These are phyloP conservation scores for Pemphigus obesinymphae DNA, from an alignment of 1,140 invertebrate genomes.

Conservation along the genomic window DNA sequence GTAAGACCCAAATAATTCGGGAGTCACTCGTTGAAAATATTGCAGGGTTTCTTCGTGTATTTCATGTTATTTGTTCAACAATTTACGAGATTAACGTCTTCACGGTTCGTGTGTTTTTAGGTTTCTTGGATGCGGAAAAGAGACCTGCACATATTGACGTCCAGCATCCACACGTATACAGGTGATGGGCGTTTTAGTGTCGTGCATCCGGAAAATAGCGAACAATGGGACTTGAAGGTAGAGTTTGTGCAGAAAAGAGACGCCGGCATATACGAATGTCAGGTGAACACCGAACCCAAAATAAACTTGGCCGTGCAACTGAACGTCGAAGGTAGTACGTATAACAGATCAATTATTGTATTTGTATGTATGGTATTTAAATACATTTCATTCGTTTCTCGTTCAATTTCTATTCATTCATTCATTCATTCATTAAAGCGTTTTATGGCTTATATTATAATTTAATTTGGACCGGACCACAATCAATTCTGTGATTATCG, in stretches of 20 bases:
- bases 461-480: too few relatives aligned
- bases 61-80: background rate
- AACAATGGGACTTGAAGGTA: constrained; percentile 87
- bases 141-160: constrained; percentile 83
- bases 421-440: too few relatives aligned
- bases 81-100: background rate
- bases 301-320: constrained; percentile 51
- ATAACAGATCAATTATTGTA: constrained; percentile 14
- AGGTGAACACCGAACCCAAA: constrained; percentile 56
- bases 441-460: too few relatives aligned
- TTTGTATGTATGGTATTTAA: background rate
- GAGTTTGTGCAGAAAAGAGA: constrained; percentile 80
- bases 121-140: constrained; percentile 88
- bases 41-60: too few relatives aligned
- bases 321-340: constrained; percentile 47
- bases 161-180: constrained; percentile 79
- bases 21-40: background rate
- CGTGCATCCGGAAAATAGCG: constrained; percentile 74
- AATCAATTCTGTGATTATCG: too few relatives aligned
- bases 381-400: background rate
- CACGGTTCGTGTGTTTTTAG: constrained; percentile 53
- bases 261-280: constrained; percentile 82
- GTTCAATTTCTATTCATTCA: background rate
- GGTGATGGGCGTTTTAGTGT: constrained; percentile 80
- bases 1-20: too few relatives aligned